Evolutionary conservation across 30 jellyfish, hydroid and myxozoan genomes (phyloP).

Genomic region (Chrysaora quinquecirrha): DNA sequence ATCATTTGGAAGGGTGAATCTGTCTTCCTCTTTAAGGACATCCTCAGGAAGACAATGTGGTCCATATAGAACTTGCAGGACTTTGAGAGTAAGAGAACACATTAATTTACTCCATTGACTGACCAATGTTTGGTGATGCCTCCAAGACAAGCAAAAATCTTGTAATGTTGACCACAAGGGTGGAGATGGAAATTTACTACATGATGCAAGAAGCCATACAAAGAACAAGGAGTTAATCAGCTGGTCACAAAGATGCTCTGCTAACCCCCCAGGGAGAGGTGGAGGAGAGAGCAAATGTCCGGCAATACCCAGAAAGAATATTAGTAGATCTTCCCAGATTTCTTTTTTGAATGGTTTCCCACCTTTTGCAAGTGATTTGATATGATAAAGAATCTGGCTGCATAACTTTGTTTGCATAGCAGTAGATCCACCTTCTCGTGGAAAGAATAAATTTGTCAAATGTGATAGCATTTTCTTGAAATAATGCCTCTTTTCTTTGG

Average conservation of each 20-base stretch:
- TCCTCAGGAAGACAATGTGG: constrained; percentile 73
- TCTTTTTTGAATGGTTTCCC: constrained; percentile 51
- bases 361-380: constrained; percentile 45
- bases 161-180: constrained; percentile 92
- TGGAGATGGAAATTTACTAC: constrained; percentile 88
- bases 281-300: constrained; percentile 96
- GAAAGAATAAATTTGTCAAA: constrained; percentile 81
- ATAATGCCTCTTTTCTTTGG: constrained; percentile 67
- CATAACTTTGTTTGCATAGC: constrained; percentile 79
- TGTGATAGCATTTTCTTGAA: constrained; percentile 80
- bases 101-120: constrained; percentile 87
- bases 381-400: constrained; percentile 75
- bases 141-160: constrained; percentile 87
- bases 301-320: constrained; percentile 81
- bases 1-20: constrained; percentile 59
- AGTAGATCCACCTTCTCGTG: constrained; percentile 90
- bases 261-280: constrained; percentile 86
- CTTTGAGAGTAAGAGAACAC: constrained; percentile 77
- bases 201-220: constrained; percentile 90
- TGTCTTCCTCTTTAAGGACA: constrained; percentile 64
- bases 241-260: constrained; percentile 94
- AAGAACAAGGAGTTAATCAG: constrained; percentile 68
- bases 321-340: constrained; percentile 80
- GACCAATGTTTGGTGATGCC: constrained; percentile 87
- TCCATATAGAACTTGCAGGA: constrained; percentile 77